Conservation (phyloP, 2,113 vertebrate genomes). For the Carassius auratus region DNA sequence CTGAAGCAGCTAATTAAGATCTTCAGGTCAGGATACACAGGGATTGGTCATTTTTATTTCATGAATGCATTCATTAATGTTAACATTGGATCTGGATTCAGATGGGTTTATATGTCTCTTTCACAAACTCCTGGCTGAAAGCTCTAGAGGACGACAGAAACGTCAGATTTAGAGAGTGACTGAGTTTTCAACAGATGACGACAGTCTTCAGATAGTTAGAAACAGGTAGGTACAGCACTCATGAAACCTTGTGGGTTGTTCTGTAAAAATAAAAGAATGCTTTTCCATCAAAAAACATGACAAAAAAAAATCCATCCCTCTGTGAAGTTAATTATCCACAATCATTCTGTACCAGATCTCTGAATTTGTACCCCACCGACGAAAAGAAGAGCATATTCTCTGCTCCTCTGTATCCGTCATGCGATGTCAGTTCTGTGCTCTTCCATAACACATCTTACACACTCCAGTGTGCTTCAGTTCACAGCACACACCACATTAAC, state of each 20-base stretch:
- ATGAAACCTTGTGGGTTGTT: neutral
- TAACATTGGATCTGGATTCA: neutral
- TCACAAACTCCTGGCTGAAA: neutral
- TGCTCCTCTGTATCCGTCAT: constrained; percentile 27
- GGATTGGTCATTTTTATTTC: neutral
- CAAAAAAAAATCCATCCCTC: neutral
- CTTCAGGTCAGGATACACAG: neutral
- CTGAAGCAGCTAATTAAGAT: neutral
- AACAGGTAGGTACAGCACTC: neutral
- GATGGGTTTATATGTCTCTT: neutral
- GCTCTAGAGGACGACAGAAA: neutral
- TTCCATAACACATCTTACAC: constrained; percentile 37
- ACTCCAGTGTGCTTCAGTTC: constrained; percentile 34
- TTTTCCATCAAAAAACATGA: neutral
- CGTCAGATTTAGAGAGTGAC: neutral
- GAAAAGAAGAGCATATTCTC: neutral
- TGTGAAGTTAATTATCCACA: constrained; percentile 22
- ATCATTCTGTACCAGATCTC: constrained; percentile 13
- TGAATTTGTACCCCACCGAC: constrained; percentile 13
- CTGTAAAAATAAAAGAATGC: neutral
- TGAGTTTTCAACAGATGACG: neutral
- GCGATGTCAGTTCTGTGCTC: constrained; percentile 18
- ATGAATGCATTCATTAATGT: neutral
- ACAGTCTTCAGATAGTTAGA: neutral
- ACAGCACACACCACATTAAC: constrained; percentile 39